These are phyloP conservation scores for Bombycilla garrulus DNA, from an alignment of 2,113 vertebrate genomes.

Conservation along the genomic window DNA sequence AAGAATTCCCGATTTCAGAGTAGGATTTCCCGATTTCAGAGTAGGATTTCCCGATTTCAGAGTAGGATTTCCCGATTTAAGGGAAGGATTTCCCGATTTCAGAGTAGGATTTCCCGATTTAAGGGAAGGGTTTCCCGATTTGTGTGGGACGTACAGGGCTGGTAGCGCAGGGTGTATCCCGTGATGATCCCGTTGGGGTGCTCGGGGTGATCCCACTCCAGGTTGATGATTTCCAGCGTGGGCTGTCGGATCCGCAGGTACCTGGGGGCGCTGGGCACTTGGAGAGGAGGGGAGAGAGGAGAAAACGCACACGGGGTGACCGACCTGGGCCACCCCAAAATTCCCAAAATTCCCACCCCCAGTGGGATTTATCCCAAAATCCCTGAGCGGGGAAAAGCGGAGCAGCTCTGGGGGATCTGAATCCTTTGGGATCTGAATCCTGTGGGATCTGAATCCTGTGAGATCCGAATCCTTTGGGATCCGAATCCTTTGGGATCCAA, in stretches of 20 bases:
- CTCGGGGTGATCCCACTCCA: constrained; percentile 91
- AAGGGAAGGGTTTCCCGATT: neutral
- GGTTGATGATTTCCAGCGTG: constrained; percentile 79
- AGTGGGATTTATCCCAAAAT: neutral
- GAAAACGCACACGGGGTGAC: neutral
- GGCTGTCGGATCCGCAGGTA: constrained; percentile 86
- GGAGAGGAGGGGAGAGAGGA: constrained; percentile 28
- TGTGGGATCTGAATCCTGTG: too few species aligned
- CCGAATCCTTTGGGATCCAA: too few species aligned
- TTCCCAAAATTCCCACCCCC: rapidly evolving
- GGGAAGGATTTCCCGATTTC: neutral
- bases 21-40: too few species aligned
- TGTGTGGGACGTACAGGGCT: constrained; percentile 79
- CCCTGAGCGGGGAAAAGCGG: neutral
- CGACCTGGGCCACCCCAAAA: neutral
- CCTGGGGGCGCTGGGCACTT: constrained; percentile 88
- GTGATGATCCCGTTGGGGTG: constrained; percentile 92
- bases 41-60: neutral
- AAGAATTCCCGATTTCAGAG: neutral
- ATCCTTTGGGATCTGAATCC: too few species aligned
- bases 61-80: neutral
- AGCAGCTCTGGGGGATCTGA: neutral
- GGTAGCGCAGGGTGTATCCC: constrained; percentile 87
- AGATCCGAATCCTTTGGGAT: too few species aligned
- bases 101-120: too few species aligned